Percentiles rank a stretch among this genome's conserved stretches.
phyloP scores from a whole-genome alignment of 2,797 vertebrate genomes.

The Etheostoma nigrum region DNA sequence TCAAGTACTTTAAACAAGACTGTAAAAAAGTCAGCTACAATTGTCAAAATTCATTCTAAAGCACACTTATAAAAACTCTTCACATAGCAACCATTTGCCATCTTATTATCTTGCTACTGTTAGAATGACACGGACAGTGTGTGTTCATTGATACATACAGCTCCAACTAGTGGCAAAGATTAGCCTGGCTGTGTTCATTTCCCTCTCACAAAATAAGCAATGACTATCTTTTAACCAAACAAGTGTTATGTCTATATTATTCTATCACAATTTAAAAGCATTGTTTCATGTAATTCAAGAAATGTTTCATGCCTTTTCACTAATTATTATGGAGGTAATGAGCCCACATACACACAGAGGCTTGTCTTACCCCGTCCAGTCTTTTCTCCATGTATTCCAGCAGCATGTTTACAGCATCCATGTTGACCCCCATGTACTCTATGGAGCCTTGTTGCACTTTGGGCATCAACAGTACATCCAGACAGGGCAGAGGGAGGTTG shows the following conservation, averaged over 20 bases:
- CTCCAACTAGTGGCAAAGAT: constrained; percentile 15
- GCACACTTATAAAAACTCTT: no score
- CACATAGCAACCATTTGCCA: no score
- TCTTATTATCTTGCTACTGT: not conserved
- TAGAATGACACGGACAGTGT: not conserved
- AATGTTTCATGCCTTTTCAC: not conserved
- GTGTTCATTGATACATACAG: not conserved
- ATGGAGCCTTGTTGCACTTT: constrained; percentile 88
- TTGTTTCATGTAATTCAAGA: not conserved
- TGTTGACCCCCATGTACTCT: constrained; percentile 94
- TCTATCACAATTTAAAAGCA: not conserved
- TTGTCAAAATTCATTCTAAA: no score
- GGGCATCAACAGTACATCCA: constrained; percentile 91
- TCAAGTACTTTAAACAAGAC: no score
- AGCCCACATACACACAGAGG: not conserved
- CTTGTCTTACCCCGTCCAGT: constrained; percentile 87
- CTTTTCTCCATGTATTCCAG: constrained; percentile 91
- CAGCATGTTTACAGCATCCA: constrained; percentile 91
- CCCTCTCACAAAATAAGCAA: not conserved
- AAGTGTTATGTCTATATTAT: not conserved
- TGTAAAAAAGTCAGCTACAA: no score
- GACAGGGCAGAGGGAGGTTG: constrained; percentile 91
- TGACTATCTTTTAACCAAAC: not conserved
- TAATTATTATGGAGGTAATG: not conserved
- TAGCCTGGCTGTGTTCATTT: not conserved